Conservation (phyloP, 2,113 vertebrate genomes). For the Bufo bufo region DNA sequence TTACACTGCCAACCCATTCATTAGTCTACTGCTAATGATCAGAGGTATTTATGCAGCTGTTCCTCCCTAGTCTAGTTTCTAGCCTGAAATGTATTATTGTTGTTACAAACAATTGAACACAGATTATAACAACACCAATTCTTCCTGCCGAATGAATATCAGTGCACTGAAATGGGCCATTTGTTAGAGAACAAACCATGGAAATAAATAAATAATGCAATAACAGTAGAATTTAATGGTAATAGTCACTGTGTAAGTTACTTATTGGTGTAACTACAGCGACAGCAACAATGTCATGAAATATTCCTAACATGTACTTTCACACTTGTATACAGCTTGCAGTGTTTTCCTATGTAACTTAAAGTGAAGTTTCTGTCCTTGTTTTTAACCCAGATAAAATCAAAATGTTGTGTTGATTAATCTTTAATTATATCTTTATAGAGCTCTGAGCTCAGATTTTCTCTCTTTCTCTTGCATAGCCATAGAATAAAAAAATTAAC, state of each 20-base stretch:
- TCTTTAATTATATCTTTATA: too few species aligned
- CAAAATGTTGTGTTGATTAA: too few species aligned
- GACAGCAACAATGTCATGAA: slow-evolving; percentile 19
- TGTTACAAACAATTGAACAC: slow-evolving; percentile 58
- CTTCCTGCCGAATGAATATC: slow-evolving; percentile 43
- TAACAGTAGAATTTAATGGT: slow-evolving; percentile 45
- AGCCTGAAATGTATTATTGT: slow-evolving; percentile 54
- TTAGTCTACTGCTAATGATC: slow-evolving; percentile 54
- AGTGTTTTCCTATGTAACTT: neutral
- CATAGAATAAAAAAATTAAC: too few species aligned
- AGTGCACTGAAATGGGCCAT: slow-evolving; percentile 50
- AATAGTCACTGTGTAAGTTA: slow-evolving; percentile 9
- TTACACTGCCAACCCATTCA: slow-evolving; percentile 53
- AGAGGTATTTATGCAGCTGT: slow-evolving; percentile 56
- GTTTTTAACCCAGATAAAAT: too few species aligned
- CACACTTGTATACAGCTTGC: neutral
- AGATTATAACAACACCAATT: slow-evolving; percentile 56
- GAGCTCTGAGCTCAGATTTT: too few species aligned
- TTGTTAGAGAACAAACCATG: slow-evolving; percentile 41
- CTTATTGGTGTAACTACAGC: slow-evolving; percentile 16
- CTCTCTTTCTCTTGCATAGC: too few species aligned
- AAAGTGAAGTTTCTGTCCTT: neutral
- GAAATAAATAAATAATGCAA: slow-evolving; percentile 39
- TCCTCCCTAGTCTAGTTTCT: slow-evolving; percentile 47
- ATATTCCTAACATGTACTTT: neutral